These are phyloP conservation scores for Madoqua kirkii DNA, from an alignment of 2,113 vertebrate species.

Conservation along the genomic window DNA sequence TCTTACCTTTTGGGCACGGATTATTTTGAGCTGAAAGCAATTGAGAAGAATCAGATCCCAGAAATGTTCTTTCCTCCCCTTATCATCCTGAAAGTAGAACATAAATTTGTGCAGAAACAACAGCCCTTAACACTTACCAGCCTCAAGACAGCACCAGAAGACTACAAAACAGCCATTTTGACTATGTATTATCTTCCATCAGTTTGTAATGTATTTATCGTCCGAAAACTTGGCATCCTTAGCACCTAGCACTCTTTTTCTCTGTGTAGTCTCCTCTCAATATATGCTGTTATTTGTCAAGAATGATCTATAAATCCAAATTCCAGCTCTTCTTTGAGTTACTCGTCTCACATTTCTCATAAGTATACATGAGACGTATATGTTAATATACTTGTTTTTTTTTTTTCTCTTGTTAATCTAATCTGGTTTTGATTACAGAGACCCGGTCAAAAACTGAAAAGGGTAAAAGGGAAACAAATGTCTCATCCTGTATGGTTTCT, in stretches of 20 bases:
- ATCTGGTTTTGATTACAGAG: not conserved
- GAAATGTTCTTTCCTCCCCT: not conserved
- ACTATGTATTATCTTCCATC: not conserved
- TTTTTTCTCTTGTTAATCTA: not conserved
- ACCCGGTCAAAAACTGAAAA: not conserved
- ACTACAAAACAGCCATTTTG: not conserved
- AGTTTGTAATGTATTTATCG: not conserved
- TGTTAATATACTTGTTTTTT: not conserved
- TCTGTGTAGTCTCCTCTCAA: not conserved
- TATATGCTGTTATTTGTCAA: not conserved
- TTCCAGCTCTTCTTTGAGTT: not conserved
- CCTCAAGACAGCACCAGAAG: not conserved
- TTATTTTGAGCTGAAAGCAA: not conserved
- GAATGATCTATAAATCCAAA: not conserved
- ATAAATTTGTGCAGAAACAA: not conserved
- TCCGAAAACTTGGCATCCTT: not conserved
- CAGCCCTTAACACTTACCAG: not conserved
- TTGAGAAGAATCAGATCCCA: not conserved
- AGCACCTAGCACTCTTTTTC: not conserved
- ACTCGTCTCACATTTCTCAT: not conserved
- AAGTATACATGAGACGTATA: not conserved
- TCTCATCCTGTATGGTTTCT: not conserved
- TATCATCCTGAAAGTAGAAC: not conserved
- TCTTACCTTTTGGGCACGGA: not conserved
- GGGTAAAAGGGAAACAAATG: not conserved